phyloP scores from a whole-genome alignment of 1,140 invertebrate species.

The Cotesia glomerata region DNA sequence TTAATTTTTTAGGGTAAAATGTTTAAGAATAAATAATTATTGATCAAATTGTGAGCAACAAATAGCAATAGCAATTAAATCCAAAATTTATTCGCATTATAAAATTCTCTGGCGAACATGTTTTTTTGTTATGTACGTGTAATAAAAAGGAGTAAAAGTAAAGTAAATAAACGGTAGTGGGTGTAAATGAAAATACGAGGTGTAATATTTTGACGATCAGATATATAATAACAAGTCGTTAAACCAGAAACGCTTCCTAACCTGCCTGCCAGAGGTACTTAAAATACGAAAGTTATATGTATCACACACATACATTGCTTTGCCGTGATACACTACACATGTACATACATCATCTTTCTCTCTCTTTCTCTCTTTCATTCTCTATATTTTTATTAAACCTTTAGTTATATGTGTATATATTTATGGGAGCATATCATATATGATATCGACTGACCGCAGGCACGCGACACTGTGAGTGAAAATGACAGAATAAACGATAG shows the following conservation, averaged over 20 bases:
- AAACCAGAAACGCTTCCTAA: constrained; percentile 10
- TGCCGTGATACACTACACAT: no score
- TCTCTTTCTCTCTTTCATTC: no score
- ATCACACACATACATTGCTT: neutral
- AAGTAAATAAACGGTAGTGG: no score
- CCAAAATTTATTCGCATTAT: no score
- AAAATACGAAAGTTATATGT: neutral
- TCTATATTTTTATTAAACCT: neutral
- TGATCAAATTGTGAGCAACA: no score
- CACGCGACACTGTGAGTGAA: constrained; percentile 19
- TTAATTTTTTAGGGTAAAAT: no score
- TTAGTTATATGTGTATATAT: neutral
- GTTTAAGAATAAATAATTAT: no score
- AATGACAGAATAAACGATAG: constrained; percentile 20
- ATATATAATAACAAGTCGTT: neutral
- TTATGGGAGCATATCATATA: neutral
- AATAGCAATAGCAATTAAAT: no score
- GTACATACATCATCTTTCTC: no score
- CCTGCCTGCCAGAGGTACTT: constrained; percentile 3
- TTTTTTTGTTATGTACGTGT: no score
- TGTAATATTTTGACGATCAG: neutral
- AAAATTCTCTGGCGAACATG: no score
- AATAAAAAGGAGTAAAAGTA: no score
- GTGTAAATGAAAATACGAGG: neutral
- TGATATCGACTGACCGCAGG: constrained; percentile 10